phyloP scores from a whole-genome alignment of 2,113 vertebrate genomes.

The Pterocles gutturalis region DNA sequence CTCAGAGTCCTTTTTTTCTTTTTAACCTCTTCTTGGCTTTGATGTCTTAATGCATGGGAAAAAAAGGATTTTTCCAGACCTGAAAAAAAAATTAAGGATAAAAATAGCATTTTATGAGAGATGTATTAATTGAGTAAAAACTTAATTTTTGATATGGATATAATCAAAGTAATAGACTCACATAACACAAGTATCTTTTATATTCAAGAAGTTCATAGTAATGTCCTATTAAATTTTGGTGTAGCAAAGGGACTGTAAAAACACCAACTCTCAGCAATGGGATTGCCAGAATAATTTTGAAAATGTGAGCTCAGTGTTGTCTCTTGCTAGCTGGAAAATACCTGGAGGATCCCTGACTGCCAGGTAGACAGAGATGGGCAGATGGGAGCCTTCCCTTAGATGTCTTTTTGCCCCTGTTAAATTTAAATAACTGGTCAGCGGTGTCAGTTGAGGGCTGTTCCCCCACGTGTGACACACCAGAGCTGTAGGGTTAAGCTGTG shows the following conservation, averaged over 20 bases:
- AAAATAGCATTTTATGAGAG: neutral
- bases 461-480: rapidly evolving
- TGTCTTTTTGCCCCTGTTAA: neutral
- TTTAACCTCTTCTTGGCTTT: neutral
- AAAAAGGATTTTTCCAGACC: neutral
- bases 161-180: neutral
- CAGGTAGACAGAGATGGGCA: neutral
- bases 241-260: neutral
- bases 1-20: neutral
- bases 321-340: neutral
- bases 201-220: neutral
- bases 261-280: neutral
- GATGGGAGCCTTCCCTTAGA: neutral
- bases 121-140: neutral
- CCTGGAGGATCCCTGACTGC: neutral
- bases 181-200: neutral
- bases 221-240: neutral
- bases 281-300: neutral
- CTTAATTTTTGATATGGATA: neutral
- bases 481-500: neutral
- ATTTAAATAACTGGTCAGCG: neutral
- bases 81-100: neutral
- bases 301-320: neutral
- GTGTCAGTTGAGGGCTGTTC: neutral
- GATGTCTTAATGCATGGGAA: neutral